Evolutionary conservation across 2,888 invertebrate genomes (phyloP).

Genomic region (Ennomos quercinarius): DNA sequence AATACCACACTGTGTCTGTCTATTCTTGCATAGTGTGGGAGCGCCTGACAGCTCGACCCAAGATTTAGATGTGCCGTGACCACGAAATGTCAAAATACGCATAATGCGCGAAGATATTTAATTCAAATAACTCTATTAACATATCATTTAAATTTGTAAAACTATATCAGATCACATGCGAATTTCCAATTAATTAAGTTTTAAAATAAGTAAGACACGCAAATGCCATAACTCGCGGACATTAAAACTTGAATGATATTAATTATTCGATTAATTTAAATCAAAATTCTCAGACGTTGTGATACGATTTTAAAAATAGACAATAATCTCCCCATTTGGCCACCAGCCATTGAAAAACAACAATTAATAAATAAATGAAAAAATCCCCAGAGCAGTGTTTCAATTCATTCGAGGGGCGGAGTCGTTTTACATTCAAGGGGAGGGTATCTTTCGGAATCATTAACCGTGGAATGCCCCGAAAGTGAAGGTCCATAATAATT

Average conservation of each 20-base stretch:
- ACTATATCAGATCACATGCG: slow-evolving; percentile 36
- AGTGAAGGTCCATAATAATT: slow-evolving; percentile 79
- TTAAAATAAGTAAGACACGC: slow-evolving; percentile 23
- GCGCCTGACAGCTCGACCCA: slow-evolving; percentile 50
- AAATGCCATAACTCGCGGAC: slow-evolving; percentile 21
- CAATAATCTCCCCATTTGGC: slow-evolving; percentile 50
- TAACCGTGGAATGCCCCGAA: slow-evolving; percentile 80
- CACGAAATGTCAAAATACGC: slow-evolving; percentile 60
- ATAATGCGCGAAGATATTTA: slow-evolving; percentile 42
- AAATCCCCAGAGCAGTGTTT: slow-evolving; percentile 74
- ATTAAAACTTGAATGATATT: slow-evolving; percentile 28
- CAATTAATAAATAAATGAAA: slow-evolving; percentile 80
- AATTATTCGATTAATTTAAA: slow-evolving; percentile 31
- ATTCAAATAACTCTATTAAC: slow-evolving; percentile 48
- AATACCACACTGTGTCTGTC: slow-evolving; percentile 50
- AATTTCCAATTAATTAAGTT: slow-evolving; percentile 32
- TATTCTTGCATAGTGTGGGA: slow-evolving; percentile 52
- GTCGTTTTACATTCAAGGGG: slow-evolving; percentile 84
- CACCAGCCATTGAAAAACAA: slow-evolving; percentile 76
- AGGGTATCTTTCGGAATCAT: slow-evolving; percentile 83
- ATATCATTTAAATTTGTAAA: slow-evolving; percentile 41
- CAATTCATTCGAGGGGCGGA: slow-evolving; percentile 82
- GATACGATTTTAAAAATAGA: slow-evolving; percentile 45
- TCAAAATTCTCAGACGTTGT: slow-evolving; percentile 39
- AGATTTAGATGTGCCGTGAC: slow-evolving; percentile 62